These are phyloP conservation scores for Cepaea nemoralis DNA, from an alignment of 1,140 invertebrate genomes.

Conservation along the genomic window DNA sequence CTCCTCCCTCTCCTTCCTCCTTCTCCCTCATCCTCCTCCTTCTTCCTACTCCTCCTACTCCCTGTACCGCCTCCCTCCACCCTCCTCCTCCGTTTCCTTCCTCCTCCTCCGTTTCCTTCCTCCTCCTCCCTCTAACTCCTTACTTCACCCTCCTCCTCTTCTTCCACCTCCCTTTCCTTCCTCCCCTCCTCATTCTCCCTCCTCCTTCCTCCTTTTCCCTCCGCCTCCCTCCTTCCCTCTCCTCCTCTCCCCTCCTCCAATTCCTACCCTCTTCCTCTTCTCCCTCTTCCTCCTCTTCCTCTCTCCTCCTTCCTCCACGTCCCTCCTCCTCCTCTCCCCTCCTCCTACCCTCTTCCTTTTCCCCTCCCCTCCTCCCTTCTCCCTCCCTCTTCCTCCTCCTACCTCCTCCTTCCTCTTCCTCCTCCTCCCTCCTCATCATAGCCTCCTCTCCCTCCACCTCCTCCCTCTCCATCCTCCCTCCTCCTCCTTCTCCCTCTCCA, in stretches of 20 bases:
- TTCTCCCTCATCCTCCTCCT: not conserved
- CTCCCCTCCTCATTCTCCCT: not conserved
- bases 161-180: not conserved
- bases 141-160: not conserved
- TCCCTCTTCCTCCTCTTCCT: not conserved
- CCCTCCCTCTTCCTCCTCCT: not conserved
- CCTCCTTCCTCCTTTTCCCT: not conserved
- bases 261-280: not conserved
- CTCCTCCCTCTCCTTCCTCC: not conserved
- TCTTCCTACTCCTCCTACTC: not conserved
- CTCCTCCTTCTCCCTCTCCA: not conserved
- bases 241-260: not conserved
- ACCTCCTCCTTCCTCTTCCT: not conserved
- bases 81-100: not conserved
- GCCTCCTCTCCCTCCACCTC: not conserved
- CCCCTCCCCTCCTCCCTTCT: not conserved
- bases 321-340: not conserved
- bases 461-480: too few relatives aligned
- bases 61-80: not conserved
- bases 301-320: not conserved
- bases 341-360: conserved; percentile 10
- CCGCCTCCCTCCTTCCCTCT: not conserved
- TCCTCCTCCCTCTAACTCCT: too few relatives aligned
- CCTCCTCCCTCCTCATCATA: not conserved
- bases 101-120: not conserved